Percentiles rank a stretch among this genome's conserved stretches.
Evolutionary conservation across 64 coral and sea anemone genomes (phyloP).

Genomic region (Montipora efflorescens): DNA sequence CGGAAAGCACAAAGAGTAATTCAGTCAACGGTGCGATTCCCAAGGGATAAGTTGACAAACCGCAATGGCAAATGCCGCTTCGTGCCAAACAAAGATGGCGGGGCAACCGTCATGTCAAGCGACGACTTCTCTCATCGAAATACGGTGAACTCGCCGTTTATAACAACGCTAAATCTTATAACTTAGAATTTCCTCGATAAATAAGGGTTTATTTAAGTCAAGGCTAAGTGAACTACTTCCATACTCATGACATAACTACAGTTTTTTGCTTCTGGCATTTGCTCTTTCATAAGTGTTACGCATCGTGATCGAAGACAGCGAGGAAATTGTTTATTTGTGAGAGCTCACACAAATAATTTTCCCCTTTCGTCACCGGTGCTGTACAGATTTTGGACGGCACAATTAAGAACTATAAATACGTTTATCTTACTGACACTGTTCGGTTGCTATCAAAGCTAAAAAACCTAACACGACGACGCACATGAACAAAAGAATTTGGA

Average conservation of each 20-base stretch:
- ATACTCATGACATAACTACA: neutral
- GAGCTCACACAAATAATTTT: neutral
- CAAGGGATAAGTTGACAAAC: slow-evolving; percentile 26
- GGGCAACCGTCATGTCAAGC: neutral
- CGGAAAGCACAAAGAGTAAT: slow-evolving; percentile 12
- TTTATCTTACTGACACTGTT: neutral
- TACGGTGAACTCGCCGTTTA: neutral
- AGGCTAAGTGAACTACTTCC: neutral
- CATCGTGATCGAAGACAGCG: neutral
- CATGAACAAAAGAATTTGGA: neutral
- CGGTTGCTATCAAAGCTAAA: neutral
- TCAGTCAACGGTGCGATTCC: slow-evolving; percentile 13
- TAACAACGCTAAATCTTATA: neutral
- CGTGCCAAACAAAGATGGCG: slow-evolving; percentile 38
- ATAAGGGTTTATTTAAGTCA: slow-evolving; percentile 13
- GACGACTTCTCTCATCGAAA: neutral
- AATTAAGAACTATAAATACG: neutral
- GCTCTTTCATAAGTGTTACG: neutral
- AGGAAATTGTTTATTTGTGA: neutral
- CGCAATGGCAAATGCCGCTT: neutral
- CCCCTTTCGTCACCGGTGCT: neutral
- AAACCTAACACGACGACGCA: neutral
- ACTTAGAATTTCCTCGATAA: neutral
- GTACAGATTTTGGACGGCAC: neutral
- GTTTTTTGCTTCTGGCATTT: neutral